A percentile compares a stretch with the other conserved stretches of the same genome.
Evolutionary conservation across 2,113 vertebrate genomes (phyloP).

Genomic region (Actinemys pallida): DNA sequence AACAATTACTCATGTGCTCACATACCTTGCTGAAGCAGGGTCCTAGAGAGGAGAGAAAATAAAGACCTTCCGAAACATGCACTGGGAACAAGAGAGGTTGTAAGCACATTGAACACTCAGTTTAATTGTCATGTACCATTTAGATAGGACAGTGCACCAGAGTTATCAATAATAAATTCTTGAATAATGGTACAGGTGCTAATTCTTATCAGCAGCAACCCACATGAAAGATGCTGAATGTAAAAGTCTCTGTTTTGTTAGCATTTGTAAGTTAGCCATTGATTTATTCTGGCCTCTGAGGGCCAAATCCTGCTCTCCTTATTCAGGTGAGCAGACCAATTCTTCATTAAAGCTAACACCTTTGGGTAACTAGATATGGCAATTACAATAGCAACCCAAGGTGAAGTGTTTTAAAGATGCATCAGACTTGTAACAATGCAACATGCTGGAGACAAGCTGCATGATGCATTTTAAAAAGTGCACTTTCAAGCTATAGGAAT

Average conservation of each 20-base stretch:
- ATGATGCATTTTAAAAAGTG: not conserved
- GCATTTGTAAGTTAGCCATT: rapidly evolving
- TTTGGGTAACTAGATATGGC: not conserved
- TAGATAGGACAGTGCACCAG: rapidly evolving
- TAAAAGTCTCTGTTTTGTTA: not conserved
- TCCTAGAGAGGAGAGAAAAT: not conserved
- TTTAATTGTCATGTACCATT: rapidly evolving
- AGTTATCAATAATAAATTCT: rapidly evolving
- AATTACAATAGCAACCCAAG: not conserved
- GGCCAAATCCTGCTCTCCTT: not conserved
- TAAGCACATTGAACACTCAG: rapidly evolving
- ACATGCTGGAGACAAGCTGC: not conserved
- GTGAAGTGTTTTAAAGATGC: not conserved
- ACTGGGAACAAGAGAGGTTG: rapidly evolving
- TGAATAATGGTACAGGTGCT: rapidly evolving
- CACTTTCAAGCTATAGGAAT: constrained; percentile 18
- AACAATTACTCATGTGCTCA: not conserved
- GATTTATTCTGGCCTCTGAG: not conserved
- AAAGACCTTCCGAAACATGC: rapidly evolving
- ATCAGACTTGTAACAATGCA: not conserved
- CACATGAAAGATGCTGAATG: not conserved
- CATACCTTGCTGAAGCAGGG: not conserved
- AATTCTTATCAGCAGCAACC: not conserved
- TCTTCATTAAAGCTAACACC: not conserved
- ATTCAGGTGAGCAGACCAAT: not conserved